Base-by-base conservation (phyloP, 2,113 vertebrate species). In the Xiphophorus couchianus region DNA sequence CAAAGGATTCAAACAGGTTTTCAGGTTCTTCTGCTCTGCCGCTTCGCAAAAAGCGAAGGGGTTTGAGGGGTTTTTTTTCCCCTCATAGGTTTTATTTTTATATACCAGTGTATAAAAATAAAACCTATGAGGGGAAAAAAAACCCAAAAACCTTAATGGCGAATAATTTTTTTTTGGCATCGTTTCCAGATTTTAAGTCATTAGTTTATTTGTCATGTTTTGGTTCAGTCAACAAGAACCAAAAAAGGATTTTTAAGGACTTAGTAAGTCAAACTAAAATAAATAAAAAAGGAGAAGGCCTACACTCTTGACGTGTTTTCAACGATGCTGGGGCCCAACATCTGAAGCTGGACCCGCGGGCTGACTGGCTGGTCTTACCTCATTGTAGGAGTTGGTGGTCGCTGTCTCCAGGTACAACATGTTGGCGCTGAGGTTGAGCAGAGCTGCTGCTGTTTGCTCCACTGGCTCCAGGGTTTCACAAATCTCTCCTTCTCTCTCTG, bases 351-450 rank as follows among this genome's bases (percentile, higher is more conserved):
- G 30, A 64, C 48, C 30, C 27, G 69, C 68, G n/a, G 76, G 60
- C 71, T 33, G 27, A 1, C 25, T 28, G 28, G 10, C 39, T 62
- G 76, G 62, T 84, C 96, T 98, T 98, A 99, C 98, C 98, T 99
- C 98, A 81, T 92, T 98, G 95, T 98, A 99, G 70, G 98, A 96
- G 86, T 97, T 93, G 82, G 97, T 95, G 90, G 96, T 93, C 91
- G 96, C 97, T 93, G 97, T 98, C 95, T 99, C 98, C 93, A 99
- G 96, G 95, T 99, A 99, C 97, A 99, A 97, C 97, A 99, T 99
- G 96, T 97, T 99, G 96, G 97, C 97, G 94, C 97, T 97, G 88
- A 99, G 96, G 91, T 97, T 97, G 94, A 98, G 96, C 96, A 98
- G 94, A 93, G 96, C 96, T 90, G 94, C 95, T 91, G 96, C 95